phyloP scores from a whole-genome alignment of 2,113 vertebrate genomes.

The Xyliphius kryptos region DNA sequence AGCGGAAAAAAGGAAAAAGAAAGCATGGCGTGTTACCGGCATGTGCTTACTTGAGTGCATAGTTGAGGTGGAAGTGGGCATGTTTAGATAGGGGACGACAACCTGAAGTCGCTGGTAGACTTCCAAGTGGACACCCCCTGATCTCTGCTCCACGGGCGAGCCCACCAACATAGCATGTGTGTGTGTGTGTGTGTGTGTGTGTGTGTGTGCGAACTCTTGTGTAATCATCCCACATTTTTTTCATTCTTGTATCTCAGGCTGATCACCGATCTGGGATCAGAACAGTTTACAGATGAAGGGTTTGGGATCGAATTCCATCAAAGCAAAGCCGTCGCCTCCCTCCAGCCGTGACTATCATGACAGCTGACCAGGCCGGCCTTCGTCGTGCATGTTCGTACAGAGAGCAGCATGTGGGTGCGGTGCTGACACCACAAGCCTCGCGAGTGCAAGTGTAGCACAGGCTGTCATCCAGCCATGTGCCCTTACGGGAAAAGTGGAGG shows the following conservation, averaged over 20 bases:
- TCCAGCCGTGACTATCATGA: not conserved
- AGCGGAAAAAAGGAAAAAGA: conserved; percentile 33
- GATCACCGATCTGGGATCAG: not conserved
- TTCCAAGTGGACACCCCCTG: conserved; percentile 16
- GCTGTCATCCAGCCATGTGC: conserved; percentile 12
- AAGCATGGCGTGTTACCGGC: conserved; percentile 33
- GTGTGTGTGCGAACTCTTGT: not conserved
- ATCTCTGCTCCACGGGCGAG: not conserved
- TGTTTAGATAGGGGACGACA: conserved; percentile 19
- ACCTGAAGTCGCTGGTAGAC: not conserved
- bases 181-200: too few relatives aligned
- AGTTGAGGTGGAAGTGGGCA: conserved; percentile 37
- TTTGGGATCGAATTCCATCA: conserved; percentile 20
- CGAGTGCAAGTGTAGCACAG: conserved; percentile 36
- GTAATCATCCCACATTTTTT: not conserved
- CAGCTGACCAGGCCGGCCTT: conserved; percentile 17
- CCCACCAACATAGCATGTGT: not conserved
- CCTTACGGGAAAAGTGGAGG: conserved; percentile 17
- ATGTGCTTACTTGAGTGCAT: conserved; percentile 46
- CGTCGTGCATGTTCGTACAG: too few relatives aligned
- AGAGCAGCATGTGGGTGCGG: conserved; percentile 10
- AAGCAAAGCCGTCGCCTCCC: conserved; percentile 3
- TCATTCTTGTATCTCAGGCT: not conserved
- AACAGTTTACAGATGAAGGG: not conserved
- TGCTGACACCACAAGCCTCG: conserved; percentile 25